phyloP scores from a whole-genome alignment of 2,113 vertebrate species.

The Puntigrus tetrazona region DNA sequence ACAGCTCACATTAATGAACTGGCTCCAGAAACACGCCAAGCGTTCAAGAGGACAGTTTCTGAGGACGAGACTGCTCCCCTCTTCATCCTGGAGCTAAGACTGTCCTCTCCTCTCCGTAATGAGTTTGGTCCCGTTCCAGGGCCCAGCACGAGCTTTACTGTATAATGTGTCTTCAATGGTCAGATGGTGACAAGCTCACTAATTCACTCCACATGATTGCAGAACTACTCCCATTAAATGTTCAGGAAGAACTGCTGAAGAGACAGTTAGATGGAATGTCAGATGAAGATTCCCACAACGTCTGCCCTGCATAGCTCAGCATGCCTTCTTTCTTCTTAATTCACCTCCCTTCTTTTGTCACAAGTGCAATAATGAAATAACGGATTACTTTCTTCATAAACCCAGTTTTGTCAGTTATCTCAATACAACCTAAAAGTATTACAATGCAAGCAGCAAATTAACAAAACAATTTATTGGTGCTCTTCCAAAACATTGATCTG shows the following conservation, averaged over 20 bases:
- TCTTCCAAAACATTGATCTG: background rate
- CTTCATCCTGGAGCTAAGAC: slow-evolving; percentile 27
- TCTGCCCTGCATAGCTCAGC: slow-evolving; percentile 11
- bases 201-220: slow-evolving; percentile 59
- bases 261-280: slow-evolving; percentile 26
- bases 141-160: slow-evolving; percentile 52
- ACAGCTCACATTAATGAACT: background rate
- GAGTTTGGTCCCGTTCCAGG: slow-evolving; percentile 59
- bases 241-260: slow-evolving; percentile 48
- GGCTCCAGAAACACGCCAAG: slow-evolving; percentile 23
- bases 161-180: slow-evolving; percentile 64
- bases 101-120: slow-evolving; percentile 48
- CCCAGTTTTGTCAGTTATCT: background rate
- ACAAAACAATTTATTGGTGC: background rate
- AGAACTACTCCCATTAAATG: slow-evolving; percentile 60
- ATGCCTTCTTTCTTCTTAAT: background rate
- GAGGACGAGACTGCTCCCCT: slow-evolving; percentile 2
- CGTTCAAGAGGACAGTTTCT: slow-evolving; percentile 37
- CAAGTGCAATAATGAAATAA: slow-evolving; percentile 15
- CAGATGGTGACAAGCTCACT: slow-evolving; percentile 59
- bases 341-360: background rate
- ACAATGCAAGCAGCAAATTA: background rate
- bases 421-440: background rate
- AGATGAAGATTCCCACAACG: background rate
- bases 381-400: background rate